Conservation (phyloP, 1,140 invertebrate genomes). For the Mercenaria mercenaria region DNA sequence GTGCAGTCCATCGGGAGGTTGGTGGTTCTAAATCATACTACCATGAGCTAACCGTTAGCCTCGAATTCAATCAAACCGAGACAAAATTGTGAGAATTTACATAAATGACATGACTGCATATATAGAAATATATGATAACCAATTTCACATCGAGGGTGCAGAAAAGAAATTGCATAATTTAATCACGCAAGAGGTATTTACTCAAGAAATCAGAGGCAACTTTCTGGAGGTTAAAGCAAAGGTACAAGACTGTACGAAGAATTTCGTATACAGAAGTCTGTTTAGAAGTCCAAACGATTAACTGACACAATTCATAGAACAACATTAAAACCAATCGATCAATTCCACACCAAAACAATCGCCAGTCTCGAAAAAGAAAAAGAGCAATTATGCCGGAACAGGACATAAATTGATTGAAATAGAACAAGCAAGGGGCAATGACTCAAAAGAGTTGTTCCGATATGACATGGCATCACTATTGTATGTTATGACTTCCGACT, state of each 20-base stretch:
- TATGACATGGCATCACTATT: slow-evolving; percentile 23
- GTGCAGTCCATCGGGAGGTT: not conserved
- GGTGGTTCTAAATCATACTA: not conserved
- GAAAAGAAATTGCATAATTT: slow-evolving; percentile 31
- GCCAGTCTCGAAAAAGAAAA: not conserved
- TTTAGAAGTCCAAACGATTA: not conserved
- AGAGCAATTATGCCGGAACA: not conserved
- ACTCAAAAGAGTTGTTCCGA: not conserved
- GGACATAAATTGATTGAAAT: slow-evolving; percentile 12
- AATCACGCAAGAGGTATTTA: slow-evolving; percentile 19
- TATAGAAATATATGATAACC: slow-evolving; percentile 29
- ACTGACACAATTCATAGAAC: slow-evolving; percentile 11
- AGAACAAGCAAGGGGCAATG: slow-evolving; percentile 8
- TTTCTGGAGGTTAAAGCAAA: not conserved
- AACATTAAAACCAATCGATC: slow-evolving; percentile 16
- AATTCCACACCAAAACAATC: not conserved
- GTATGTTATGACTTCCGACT: too few species aligned
- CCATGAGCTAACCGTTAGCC: slow-evolving; percentile 30
- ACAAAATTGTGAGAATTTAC: not conserved
- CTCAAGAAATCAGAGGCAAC: not conserved
- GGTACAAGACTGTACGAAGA: not conserved
- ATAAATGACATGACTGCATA: not conserved
- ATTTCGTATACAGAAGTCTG: not conserved
- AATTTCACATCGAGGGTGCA: not conserved
- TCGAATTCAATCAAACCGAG: not conserved